Conservation (phyloP, 2,113 vertebrate genomes). For the Pteronura brasiliensis region DNA sequence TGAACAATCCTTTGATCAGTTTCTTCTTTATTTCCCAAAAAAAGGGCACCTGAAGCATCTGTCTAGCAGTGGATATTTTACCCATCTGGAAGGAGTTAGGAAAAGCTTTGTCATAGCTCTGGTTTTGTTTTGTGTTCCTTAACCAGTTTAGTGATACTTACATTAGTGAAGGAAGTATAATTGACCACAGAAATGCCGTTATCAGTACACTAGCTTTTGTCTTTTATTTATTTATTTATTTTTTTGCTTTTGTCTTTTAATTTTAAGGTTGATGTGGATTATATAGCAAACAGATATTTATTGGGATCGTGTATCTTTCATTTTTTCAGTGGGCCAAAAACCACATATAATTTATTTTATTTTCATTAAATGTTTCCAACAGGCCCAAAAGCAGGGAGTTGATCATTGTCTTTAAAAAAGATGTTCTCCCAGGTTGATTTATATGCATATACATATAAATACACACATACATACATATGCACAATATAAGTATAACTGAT, state of each 20-base stretch:
- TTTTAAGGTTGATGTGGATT: not conserved
- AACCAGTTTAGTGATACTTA: not conserved
- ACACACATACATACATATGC: not conserved
- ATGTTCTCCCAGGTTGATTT: not conserved
- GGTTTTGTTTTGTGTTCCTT: not conserved
- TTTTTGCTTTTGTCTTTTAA: not conserved
- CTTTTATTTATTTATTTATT: not conserved
- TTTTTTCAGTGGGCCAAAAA: not conserved
- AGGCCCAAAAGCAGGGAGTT: not conserved
- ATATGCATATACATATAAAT: not conserved
- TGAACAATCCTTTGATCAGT: constrained; percentile 3
- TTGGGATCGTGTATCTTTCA: not conserved
- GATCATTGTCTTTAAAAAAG: not conserved
- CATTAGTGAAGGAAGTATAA: not conserved
- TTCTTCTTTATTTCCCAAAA: constrained; percentile 9
- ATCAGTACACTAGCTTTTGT: not conserved
- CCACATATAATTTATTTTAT: not conserved
- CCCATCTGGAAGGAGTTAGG: not conserved
- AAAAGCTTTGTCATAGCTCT: not conserved
- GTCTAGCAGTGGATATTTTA: not conserved
- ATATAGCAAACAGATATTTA: not conserved
- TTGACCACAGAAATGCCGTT: not conserved
- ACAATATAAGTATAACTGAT: not conserved
- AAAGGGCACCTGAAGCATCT: not conserved
- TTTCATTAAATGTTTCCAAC: not conserved